A percentile compares a stretch with the other conserved stretches of the same genome.
phyloP scores from a whole-genome alignment of 1,140 invertebrate genomes.

The Drosophila oshimai region DNA sequence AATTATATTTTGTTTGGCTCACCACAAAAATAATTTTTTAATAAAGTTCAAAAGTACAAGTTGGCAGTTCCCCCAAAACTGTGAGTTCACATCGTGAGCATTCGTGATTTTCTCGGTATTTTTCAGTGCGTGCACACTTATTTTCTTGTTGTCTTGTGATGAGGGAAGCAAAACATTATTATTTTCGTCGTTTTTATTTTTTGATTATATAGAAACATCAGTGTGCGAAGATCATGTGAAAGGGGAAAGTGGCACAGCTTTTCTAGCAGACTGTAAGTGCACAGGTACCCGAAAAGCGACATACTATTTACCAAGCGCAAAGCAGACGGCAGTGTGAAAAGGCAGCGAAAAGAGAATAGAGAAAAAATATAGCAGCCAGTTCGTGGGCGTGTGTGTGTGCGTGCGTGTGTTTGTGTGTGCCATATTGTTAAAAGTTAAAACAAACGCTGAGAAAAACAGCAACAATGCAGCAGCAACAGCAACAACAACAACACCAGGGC shows the following conservation, averaged over 20 bases:
- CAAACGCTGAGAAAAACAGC: constrained; percentile 8
- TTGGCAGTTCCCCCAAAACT: too few species aligned
- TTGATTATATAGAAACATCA: constrained; percentile 49
- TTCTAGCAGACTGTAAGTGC: constrained; percentile 55
- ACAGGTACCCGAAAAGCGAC: constrained; percentile 1
- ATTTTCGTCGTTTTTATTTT: constrained; percentile 76
- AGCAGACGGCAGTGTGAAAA: constrained; percentile 51
- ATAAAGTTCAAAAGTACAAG: too few species aligned
- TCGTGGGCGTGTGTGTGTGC: constrained; percentile 20
- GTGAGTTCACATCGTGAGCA: too few species aligned
- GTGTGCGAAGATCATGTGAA: constrained; percentile 49
- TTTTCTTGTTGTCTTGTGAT: constrained; percentile 24
- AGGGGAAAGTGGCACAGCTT: constrained; percentile 14
- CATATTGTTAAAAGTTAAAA: constrained; percentile 43
- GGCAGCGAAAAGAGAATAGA: constrained; percentile 71
- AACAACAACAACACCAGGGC: constrained; percentile 47
- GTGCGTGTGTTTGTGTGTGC: constrained; percentile 13
- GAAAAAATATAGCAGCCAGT: constrained; percentile 59
- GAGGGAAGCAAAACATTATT: constrained; percentile 62
- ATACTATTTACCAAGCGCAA: constrained; percentile 30
- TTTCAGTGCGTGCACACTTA: too few species aligned
- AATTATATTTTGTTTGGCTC: too few species aligned
- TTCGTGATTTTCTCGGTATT: too few species aligned
- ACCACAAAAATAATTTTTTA: too few species aligned
- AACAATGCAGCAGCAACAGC: constrained; percentile 36